Base-by-base conservation (phyloP, 2,888 invertebrate species). In the Meandrusa payeni region DNA sequence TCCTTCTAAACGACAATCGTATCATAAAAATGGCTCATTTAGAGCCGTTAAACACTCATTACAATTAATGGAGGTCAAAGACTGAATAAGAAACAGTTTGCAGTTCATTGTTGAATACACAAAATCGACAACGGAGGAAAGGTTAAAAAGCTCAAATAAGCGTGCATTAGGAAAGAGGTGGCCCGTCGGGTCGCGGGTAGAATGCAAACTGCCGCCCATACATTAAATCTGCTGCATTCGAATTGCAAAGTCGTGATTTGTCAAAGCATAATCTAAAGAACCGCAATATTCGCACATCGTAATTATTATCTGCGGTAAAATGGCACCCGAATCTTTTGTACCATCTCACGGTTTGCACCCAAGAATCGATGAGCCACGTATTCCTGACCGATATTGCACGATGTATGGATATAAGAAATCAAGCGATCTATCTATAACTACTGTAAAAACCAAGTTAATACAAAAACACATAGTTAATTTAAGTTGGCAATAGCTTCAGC, bases 191-290 rank as follows among this genome's bases (percentile, higher is more conserved):
- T 86, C 86, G 86, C 80, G 76, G 83, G 76, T 83, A 86, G 81
- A 87, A 86, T 86, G 87, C 86, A 86, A 87, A 85, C 83, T 85
- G 76, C 86, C 87, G 85, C 86, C 85, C 87, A 86, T 86, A 87
- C 85, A 85, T 86, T 87, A 85, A 85, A 86, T 86, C 76, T 79
- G 77, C 81, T 82, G 76, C 85, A 86, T 86, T 83, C 74, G 85
- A 87, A 87, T 86, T 86, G 85, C 86, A 74, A 85, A 86, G 87
- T 87, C 87, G 87, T 87, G 87, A 87, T 87, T 87, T 87, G 87
- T 87, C 87, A 87, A 86, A 87, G 86, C 79, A 86, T 85, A 87
- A 85, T 86, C 83, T 82, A 77, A 77, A 81, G 81, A 81, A 83
- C 83, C 73, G 77, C 82, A 79, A 76, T 83, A 85, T 87, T 86